phyloP scores from a whole-genome alignment of 1,140 invertebrate species.

The Hetaerina americana region DNA sequence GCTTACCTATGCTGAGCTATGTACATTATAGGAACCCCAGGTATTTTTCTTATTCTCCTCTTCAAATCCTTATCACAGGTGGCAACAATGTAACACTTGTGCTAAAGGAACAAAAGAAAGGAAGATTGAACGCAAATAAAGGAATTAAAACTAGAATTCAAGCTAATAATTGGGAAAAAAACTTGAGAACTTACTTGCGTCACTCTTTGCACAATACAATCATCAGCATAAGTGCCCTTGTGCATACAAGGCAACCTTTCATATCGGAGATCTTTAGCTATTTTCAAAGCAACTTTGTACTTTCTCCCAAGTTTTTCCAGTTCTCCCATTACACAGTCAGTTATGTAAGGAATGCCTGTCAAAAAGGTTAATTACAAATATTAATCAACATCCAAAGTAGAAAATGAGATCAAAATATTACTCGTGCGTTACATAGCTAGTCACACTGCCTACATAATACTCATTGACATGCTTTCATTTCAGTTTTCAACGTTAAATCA shows the following conservation, averaged over 20 bases:
- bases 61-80: conserved; percentile 98
- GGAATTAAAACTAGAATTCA: background rate
- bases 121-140: background rate
- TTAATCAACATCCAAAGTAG: too few relatives aligned
- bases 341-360: conserved; percentile 84
- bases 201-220: conserved; percentile 92
- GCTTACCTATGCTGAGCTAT: conserved; percentile 69
- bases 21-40: conserved; percentile 98
- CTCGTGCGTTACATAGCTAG: too few relatives aligned
- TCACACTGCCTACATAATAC: too few relatives aligned
- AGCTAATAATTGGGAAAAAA: background rate
- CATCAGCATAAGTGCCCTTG: conserved; percentile 98
- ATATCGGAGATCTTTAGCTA: conserved; percentile 91
- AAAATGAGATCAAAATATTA: conserved; percentile 11
- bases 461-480: too few relatives aligned
- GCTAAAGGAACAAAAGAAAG: conserved; percentile 43
- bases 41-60: conserved; percentile 91
- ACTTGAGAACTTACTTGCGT: conserved; percentile 49
- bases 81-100: conserved; percentile 99
- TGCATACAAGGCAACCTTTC: conserved; percentile 87
- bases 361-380: conserved; percentile 10
- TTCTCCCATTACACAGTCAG: conserved; percentile 97
- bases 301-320: conserved; percentile 93
- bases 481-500: too few relatives aligned
- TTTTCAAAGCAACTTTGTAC: conserved; percentile 89